Conservation (phyloP, 1,140 invertebrate genomes). For the Brachystomella parvula region DNA sequence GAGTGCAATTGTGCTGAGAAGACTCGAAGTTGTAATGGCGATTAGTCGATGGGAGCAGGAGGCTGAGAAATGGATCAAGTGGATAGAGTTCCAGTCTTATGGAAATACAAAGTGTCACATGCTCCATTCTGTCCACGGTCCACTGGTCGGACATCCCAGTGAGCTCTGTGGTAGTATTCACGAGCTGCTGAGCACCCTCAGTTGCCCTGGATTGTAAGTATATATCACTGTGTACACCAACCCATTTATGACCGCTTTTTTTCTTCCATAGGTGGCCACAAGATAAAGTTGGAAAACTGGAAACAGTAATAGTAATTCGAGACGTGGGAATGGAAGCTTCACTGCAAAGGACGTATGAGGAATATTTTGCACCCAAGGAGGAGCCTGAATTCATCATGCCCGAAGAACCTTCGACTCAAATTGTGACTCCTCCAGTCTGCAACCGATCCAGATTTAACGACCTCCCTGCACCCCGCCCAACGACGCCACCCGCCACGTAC, state of each 20-base stretch:
- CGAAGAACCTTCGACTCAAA: neutral
- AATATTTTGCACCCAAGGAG: constrained; percentile 1
- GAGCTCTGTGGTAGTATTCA: constrained; percentile 14
- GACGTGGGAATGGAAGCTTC: constrained; percentile 27
- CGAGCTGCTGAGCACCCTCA: constrained; percentile 22
- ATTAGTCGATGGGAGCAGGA: constrained; percentile 33
- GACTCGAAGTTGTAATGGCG: constrained; percentile 17
- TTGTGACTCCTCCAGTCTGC: neutral
- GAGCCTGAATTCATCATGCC: too few species aligned
- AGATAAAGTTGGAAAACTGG: constrained; percentile 22
- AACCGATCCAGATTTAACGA: neutral
- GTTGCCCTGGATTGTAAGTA: constrained; percentile 24
- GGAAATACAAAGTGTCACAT: constrained; percentile 26
- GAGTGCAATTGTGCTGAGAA: constrained; percentile 5
- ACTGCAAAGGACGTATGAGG: constrained; percentile 18
- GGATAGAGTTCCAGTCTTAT: constrained; percentile 28
- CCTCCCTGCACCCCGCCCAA: neutral
- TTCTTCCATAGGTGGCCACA: constrained; percentile 21
- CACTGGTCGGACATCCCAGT: neutral
- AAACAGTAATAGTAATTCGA: constrained; percentile 19
- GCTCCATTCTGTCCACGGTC: constrained; percentile 22
- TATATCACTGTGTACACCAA: neutral
- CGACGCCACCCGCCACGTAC: constrained; percentile 12
- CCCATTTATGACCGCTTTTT: constrained; percentile 4
- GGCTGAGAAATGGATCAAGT: constrained; percentile 30